Percentiles rank a stretch among this genome's conserved stretches.
These are phyloP conservation scores for Mormoops blainvillei DNA, from an alignment of 2,113 vertebrate genomes.

Conservation along the genomic window DNA sequence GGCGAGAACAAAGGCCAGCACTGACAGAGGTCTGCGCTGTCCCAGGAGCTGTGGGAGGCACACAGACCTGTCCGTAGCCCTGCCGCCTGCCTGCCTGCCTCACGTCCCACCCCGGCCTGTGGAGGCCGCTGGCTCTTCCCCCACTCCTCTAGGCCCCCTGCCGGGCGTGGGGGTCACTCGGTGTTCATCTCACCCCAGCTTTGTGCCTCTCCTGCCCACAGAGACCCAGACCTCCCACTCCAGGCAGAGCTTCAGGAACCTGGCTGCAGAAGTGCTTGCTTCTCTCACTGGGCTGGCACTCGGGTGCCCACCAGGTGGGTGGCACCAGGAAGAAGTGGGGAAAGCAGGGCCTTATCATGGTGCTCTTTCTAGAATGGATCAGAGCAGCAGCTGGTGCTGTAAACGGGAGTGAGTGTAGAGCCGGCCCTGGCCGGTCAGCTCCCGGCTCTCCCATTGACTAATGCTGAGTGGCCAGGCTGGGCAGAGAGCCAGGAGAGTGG, in stretches of 20 bases:
- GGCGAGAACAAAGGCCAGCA: neutral
- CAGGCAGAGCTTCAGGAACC: neutral
- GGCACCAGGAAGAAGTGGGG: neutral
- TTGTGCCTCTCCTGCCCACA: neutral
- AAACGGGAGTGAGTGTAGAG: neutral
- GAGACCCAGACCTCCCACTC: neutral
- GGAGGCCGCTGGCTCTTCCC: neutral
- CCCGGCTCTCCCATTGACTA: neutral
- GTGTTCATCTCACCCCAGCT: neutral
- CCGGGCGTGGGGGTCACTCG: neutral
- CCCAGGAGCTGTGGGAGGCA: accelerated
- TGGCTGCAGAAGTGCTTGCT: neutral
- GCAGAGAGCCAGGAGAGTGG: neutral
- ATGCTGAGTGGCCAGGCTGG: neutral
- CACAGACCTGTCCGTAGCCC: neutral
- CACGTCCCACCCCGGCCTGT: neutral
- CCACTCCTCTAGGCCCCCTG: neutral
- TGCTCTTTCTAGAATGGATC: neutral
- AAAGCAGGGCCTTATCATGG: neutral
- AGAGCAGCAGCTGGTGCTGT: neutral
- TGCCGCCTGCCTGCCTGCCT: too few relatives aligned
- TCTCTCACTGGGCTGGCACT: neutral
- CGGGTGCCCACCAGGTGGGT: neutral
- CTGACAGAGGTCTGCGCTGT: neutral
- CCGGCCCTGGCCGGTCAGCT: accelerated